Evolutionary conservation across 2,113 vertebrate species (phyloP).

Genomic region (Galbula dea): DNA sequence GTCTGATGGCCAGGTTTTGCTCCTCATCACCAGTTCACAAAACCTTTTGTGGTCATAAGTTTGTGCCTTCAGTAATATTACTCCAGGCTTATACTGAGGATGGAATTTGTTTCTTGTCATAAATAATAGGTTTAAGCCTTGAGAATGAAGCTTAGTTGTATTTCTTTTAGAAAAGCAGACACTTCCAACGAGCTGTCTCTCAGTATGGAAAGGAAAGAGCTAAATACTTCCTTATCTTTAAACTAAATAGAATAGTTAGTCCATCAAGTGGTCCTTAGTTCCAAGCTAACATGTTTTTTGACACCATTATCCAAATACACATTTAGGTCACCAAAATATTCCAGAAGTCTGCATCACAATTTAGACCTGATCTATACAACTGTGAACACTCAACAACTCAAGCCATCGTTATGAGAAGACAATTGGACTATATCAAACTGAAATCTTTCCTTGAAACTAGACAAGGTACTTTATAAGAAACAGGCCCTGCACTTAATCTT

Average conservation of each 20-base stretch:
- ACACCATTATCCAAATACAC: not conserved
- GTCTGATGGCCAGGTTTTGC: not conserved
- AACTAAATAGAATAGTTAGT: not conserved
- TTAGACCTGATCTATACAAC: not conserved
- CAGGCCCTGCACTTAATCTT: not conserved
- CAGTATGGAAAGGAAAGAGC: not conserved
- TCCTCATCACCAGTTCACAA: not conserved
- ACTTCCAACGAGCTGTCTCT: not conserved
- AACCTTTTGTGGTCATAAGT: not conserved
- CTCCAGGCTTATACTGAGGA: not conserved
- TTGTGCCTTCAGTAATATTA: not conserved
- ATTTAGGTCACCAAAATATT: not conserved
- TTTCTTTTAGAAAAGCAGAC: not conserved
- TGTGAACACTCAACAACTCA: not conserved
- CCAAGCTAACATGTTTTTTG: not conserved
- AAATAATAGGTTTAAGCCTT: not conserved
- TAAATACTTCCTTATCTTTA: not conserved
- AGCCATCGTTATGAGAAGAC: constrained; percentile 13
- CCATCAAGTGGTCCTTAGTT: not conserved
- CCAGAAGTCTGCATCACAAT: not conserved
- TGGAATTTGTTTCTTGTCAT: not conserved
- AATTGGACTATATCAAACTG: constrained; percentile 32
- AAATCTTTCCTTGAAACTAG: constrained; percentile 52
- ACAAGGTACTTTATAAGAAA: constrained; percentile 41
- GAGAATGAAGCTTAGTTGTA: not conserved